phyloP scores from a whole-genome alignment of 1,140 invertebrate genomes.

The Limonius californicus region DNA sequence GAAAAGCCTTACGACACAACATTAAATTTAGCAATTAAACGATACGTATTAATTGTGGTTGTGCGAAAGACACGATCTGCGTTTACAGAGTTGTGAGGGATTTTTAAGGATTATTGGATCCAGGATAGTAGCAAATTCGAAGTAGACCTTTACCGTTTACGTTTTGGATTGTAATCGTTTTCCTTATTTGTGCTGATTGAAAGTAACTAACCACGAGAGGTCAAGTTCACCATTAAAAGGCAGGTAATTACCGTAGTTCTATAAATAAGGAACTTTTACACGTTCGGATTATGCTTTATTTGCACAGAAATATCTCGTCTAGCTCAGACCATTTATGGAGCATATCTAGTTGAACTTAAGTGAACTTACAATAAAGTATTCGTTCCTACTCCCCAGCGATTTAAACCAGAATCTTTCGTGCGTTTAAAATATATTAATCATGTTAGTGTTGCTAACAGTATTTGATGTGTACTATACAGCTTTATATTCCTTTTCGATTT shows the following conservation, averaged over 20 bases:
- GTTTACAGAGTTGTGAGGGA: too few relatives aligned
- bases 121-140: too few relatives aligned
- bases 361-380: constrained; percentile 6
- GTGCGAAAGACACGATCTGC: too few relatives aligned
- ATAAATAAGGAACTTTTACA: constrained; percentile 8
- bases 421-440: neutral
- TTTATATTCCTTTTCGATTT: neutral
- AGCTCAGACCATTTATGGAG: constrained; percentile 3
- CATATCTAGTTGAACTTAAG: constrained; percentile 8
- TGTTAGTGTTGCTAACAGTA: neutral
- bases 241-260: constrained; percentile 4
- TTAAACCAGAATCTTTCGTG: neutral
- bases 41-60: too few relatives aligned
- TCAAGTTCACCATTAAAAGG: constrained; percentile 11
- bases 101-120: too few relatives aligned
- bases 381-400: constrained; percentile 5
- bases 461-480: neutral
- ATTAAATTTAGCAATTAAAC: too few relatives aligned
- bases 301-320: constrained; percentile 12
- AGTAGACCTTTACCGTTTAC: too few relatives aligned
- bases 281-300: constrained; percentile 6
- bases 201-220: constrained; percentile 8
- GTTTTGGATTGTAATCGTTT: neutral
- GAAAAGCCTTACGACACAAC: too few relatives aligned
- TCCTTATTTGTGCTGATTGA: neutral